These are phyloP conservation scores for Pelagia noctiluca DNA, from an alignment of 30 jellyfish, hydroid and myxozoan genomes.

Conservation along the genomic window DNA sequence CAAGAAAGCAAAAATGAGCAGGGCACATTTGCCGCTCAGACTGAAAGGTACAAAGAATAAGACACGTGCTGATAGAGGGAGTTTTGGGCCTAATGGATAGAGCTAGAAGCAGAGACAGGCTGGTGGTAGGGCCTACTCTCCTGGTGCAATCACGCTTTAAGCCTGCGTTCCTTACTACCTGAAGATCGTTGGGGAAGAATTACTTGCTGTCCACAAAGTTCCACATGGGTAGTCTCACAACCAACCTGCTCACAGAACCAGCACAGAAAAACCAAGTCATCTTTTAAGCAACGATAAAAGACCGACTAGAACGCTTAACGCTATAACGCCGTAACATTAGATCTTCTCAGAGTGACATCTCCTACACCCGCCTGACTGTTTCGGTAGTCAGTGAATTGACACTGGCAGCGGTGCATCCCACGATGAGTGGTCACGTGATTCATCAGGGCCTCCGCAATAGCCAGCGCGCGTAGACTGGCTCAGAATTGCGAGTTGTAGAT, in stretches of 20 bases:
- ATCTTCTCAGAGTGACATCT: constrained; percentile 11
- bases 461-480: constrained; percentile 90
- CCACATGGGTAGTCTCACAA: not conserved
- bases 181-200: too few species aligned
- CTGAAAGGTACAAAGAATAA: too few species aligned
- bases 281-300: constrained; percentile 4
- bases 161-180: too few species aligned
- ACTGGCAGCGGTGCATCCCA: constrained; percentile 75
- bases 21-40: too few species aligned
- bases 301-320: not conserved
- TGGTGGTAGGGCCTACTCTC: too few species aligned
- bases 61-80: too few species aligned
- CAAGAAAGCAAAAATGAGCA: too few species aligned
- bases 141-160: too few species aligned
- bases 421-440: constrained; percentile 34
- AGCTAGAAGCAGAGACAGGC: too few species aligned
- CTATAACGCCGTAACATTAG: constrained; percentile 12
- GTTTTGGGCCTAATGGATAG: too few species aligned
- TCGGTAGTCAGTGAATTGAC: constrained; percentile 5
- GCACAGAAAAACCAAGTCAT: not conserved
- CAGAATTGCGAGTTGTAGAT: constrained; percentile 99
- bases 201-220: too few species aligned
- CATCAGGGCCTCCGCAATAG: constrained; percentile 74
- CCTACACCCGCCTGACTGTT: not conserved
- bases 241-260: not conserved